phyloP scores from a whole-genome alignment of 53 echinoderm and acorn worm genomes.

The Patiria pectinifera region DNA sequence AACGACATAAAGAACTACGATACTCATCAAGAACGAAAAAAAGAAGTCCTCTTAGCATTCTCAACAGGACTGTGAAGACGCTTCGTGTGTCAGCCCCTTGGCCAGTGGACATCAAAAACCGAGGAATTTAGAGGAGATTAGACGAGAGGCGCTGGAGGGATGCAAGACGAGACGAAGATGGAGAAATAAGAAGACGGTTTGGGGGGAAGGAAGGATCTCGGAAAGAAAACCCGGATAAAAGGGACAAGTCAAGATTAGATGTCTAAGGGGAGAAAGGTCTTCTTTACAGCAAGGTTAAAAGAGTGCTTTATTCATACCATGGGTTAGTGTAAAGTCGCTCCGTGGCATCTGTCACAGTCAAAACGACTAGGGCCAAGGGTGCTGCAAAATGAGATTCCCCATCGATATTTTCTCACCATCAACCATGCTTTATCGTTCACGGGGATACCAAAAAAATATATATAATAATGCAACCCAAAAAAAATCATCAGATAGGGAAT shows the following conservation, averaged over 20 bases:
- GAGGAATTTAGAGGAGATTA: slow-evolving; percentile 1
- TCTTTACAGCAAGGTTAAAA: neutral
- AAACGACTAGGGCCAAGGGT: no score
- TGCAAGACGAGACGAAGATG: neutral
- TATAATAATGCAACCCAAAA: no score
- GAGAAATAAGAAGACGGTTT: neutral
- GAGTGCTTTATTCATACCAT: neutral
- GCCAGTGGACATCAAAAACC: neutral
- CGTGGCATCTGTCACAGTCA: neutral
- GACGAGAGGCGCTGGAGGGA: neutral
- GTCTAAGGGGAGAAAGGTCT: neutral
- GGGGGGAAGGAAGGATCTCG: neutral
- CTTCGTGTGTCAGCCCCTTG: neutral
- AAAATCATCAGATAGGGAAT: no score
- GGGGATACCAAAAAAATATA: no score
- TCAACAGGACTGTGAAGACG: neutral
- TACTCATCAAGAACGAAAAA: neutral
- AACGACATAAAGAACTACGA: neutral
- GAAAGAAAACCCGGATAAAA: neutral
- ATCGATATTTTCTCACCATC: no score
- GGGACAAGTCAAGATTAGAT: neutral
- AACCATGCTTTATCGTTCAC: no score
- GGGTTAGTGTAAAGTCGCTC: neutral
- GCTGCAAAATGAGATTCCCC: no score
- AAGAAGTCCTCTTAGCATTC: neutral